Evolutionary conservation across 1,140 invertebrate species (phyloP), one percentile per base, ranked within the genome.

Genomic region (Euschistus heros): DNA sequence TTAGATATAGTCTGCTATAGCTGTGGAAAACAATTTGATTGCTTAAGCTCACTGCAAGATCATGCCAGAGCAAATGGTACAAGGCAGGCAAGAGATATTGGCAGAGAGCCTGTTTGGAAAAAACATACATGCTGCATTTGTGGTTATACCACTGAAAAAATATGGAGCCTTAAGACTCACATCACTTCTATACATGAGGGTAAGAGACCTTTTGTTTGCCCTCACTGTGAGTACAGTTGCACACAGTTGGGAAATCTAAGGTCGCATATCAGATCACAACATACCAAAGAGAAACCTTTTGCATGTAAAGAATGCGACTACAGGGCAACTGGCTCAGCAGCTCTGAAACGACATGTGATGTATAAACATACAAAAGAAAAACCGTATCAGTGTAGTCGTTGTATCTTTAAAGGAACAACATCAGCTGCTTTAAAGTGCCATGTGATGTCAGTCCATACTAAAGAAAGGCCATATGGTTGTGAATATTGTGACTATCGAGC

Each of bases 401-500:
- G 59, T 44, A 17, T 37, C 24, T 61, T 37, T 30, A 61, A 24
- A 6, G 30, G 17, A 2, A 24, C 47, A 26, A 26, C 42, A 5
- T 50, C 42, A 47, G 46, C 47, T 3, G 15, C 15, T 17, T 20
- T 50, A 13, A 27, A 30, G 17, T 30, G 42, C 6, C 42, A 52
- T 18, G 22, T 30, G 4, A 63, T 20, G 18, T 50, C 47, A 26
- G 42, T 46, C 15, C 62, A 63, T 27, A 52, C 37, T 18, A 52
- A 52, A 17, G 24, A 63, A 24, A 47, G 30, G 30, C 62, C 62
- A 4, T 63, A 63, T n/a, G 24, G 17, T 14, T 63, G 62, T 37
- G 47, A 50, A 17, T 14, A 47, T 18, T 63, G 62, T 52, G 62
- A 63, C n/a, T 63, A 63, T 44, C 26, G 42, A 42, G 42, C 60